A percentile compares a stretch with the other conserved stretches of the same genome.
Conservation (phyloP, 2,888 invertebrate species). For the Branchellion lobata region DNA sequence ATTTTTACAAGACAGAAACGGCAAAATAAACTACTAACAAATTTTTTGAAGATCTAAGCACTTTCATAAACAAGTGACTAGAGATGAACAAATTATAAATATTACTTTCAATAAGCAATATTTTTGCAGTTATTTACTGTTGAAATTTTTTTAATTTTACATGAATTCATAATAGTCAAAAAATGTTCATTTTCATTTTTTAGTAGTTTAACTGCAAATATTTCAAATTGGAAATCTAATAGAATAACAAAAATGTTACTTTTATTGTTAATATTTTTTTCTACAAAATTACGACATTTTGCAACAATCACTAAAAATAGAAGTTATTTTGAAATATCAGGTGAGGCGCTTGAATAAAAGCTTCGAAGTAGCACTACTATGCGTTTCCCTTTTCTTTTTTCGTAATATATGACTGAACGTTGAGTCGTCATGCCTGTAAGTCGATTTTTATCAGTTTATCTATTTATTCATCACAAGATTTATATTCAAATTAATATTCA, state of each 20-base stretch:
- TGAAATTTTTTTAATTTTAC: neutral
- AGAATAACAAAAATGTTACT: neutral
- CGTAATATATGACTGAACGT: neutral
- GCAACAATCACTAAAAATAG: neutral
- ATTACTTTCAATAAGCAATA: neutral
- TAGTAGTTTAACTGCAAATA: too few species aligned
- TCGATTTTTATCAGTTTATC: neutral
- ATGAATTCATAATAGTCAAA: neutral
- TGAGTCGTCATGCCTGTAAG: slow-evolving; percentile 3
- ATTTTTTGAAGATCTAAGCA: neutral
- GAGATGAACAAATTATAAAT: neutral
- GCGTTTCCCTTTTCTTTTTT: slow-evolving; percentile 7
- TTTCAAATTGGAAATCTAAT: too few species aligned
- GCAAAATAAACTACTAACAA: neutral
- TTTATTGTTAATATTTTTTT: neutral
- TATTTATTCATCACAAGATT: neutral
- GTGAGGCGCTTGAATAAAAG: too few species aligned
- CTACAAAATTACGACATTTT: neutral
- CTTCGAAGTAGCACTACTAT: neutral
- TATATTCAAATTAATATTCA: neutral
- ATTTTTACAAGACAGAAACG: slow-evolving; percentile 45
- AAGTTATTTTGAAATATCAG: too few species aligned
- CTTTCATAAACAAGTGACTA: slow-evolving; percentile 11
- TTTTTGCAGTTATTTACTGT: neutral
- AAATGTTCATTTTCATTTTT: neutral